Percentiles rank a stretch among this genome's conserved stretches.
These are phyloP conservation scores for Nematolebias whitei DNA, from an alignment of 2,113 vertebrate species.

Conservation along the genomic window DNA sequence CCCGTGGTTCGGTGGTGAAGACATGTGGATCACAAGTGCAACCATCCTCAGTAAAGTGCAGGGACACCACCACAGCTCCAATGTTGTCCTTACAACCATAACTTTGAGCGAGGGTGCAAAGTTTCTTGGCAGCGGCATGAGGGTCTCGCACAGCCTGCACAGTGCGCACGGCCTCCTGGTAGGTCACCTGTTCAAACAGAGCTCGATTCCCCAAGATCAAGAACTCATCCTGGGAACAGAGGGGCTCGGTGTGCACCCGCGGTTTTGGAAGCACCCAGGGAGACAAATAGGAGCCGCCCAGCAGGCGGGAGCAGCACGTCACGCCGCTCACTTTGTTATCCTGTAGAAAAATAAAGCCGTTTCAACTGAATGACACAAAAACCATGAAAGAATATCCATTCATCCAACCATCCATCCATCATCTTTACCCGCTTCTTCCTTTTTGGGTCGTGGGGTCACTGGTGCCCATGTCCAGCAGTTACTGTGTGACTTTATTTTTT, in stretches of 20 bases:
- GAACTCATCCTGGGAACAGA: conserved; percentile 91
- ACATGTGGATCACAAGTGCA: conserved; percentile 88
- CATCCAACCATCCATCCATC: too few relatives aligned
- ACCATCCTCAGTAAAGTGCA: conserved; percentile 87
- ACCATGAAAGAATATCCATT: too few relatives aligned
- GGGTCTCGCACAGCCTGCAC: conserved; percentile 88
- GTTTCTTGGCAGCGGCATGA: conserved; percentile 89
- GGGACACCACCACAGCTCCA: conserved; percentile 87
- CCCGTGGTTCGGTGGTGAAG: conserved; percentile 73
- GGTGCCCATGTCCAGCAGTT: too few relatives aligned
- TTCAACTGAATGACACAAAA: conserved; percentile 15
- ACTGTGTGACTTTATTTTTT: too few relatives aligned
- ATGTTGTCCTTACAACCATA: conserved; percentile 96
- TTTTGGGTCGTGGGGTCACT: too few relatives aligned
- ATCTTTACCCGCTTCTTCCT: too few relatives aligned
- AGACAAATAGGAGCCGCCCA: conserved; percentile 93
- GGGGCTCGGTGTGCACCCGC: conserved; percentile 85
- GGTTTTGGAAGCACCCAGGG: conserved; percentile 95
- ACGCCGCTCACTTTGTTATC: conserved; percentile 98
- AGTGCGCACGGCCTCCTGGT: conserved; percentile 86
- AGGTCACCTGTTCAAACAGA: conserved; percentile 90
- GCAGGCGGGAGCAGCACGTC: conserved; percentile 94
- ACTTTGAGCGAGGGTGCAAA: conserved; percentile 94
- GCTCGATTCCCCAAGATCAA: conserved; percentile 93
- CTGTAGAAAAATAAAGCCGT: conserved; percentile 72